These are phyloP conservation scores for Mormoops blainvillei DNA, from an alignment of 2,113 vertebrate species.

Conservation along the genomic window DNA sequence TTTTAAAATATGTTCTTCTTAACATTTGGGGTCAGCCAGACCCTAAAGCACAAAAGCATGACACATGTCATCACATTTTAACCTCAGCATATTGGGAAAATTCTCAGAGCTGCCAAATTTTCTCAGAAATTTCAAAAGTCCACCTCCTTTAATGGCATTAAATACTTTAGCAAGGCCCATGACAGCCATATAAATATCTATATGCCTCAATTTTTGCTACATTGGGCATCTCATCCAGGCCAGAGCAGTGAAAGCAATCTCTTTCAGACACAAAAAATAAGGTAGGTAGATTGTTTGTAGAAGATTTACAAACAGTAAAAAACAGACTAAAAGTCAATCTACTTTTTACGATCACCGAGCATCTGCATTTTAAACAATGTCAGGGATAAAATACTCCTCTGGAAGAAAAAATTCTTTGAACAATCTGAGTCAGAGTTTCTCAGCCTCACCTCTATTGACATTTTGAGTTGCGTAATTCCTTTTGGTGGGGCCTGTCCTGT, in stretches of 20 bases:
- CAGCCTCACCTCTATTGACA: not conserved
- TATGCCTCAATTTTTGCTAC: not conserved
- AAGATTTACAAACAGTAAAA: not conserved
- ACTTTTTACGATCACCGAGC: not conserved
- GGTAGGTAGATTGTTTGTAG: not conserved
- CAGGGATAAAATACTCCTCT: not conserved
- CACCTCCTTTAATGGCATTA: not conserved
- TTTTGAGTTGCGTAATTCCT: not conserved
- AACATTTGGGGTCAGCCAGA: slow-evolving; percentile 12
- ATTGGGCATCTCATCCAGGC: not conserved
- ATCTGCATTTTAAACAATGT: slow-evolving; percentile 12
- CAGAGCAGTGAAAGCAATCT: not conserved
- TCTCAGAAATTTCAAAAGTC: not conserved
- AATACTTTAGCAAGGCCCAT: not conserved
- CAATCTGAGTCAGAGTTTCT: not conserved
- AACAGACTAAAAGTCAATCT: not conserved
- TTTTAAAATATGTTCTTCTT: slow-evolving; percentile 7
- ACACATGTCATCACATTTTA: slow-evolving; percentile 7
- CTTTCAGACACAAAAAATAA: not conserved
- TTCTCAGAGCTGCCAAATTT: slow-evolving; percentile 19
- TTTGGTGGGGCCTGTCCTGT: not conserved
- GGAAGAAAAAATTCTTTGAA: not conserved
- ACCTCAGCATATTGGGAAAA: slow-evolving; percentile 2
- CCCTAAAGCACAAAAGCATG: not conserved
- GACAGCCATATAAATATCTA: not conserved